Evolutionary conservation across 2,888 invertebrate species (phyloP), one percentile per base, ranked within the genome.

Genomic region (Oxycera nigricornis): DNA sequence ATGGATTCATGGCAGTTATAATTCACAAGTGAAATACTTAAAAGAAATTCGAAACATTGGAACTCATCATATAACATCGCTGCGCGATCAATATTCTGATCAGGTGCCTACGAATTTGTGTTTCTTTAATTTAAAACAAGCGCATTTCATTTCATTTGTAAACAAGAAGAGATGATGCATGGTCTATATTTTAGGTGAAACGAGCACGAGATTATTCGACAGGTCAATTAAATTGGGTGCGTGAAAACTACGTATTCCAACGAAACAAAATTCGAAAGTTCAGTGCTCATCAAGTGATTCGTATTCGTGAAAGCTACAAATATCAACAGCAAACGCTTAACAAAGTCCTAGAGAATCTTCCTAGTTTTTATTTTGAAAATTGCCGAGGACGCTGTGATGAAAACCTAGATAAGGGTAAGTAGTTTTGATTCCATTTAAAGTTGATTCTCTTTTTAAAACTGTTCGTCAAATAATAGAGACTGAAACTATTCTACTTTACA

Each of bases 161-260:
- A 35, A 7, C 35, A 35, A 46, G 3, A 46, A 46, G 14, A 3
- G 3, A 46, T 17, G 14, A 46, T n/a, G 46, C 14, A n/a, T 46
- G 11, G 6, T 46, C 3, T 3, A 46, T 46, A 7, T 11, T 46
- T 46, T 46, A 96, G 94, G 94, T 96, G 77, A 93, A 93, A 83
- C 91, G 93, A 79, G 96, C 97, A 41, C 90, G 96, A 74, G 96
- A 96, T 82, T 97, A 97, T 84, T 96, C 97, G 22, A 93, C 94
- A 41, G 89, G 91, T 76, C 96, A 97, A 86, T 88, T 97, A 80
- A 95, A 95, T 85, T 94, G 95, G 92, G 94, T 97, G 79, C 90
- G 96, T 76, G 97, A 97, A 84, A 96, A 96, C 86, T 97, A 97
- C 86, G 94, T 96, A 83, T 94, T 94, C 88, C 97, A 97, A 86